These are phyloP conservation scores for Athalia rosae DNA, from an alignment of 2,888 invertebrate species.

Conservation along the genomic window DNA sequence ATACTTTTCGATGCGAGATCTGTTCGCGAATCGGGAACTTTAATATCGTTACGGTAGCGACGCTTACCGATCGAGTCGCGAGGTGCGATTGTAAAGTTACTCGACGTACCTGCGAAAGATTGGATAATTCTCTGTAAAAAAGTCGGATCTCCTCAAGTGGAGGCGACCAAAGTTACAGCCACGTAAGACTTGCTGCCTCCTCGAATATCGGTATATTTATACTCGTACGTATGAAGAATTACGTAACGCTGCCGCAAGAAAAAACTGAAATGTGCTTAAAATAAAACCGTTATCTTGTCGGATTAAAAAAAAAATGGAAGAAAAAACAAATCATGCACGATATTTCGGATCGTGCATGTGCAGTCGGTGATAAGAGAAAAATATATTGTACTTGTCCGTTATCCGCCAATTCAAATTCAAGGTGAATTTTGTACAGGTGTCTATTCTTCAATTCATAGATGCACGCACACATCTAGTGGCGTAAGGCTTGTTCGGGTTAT, in stretches of 20 bases:
- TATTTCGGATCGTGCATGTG: no score
- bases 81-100: background rate
- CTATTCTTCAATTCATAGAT: no score
- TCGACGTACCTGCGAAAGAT: background rate
- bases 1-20: background rate
- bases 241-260: background rate
- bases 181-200: slow-evolving; percentile 17
- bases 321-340: background rate
- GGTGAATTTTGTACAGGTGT: no score
- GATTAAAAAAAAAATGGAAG: no score
- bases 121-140: no score
- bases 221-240: background rate
- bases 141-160: background rate
- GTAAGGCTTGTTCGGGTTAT: no score
- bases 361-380: no score
- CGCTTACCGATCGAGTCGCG: slow-evolving; percentile 18
- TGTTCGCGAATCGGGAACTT: background rate
- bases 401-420: no score
- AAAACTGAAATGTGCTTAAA: background rate
- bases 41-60: background rate
- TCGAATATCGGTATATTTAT: background rate
- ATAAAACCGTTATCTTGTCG: no score
- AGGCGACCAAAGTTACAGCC: slow-evolving; percentile 1
- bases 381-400: no score
- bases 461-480: no score